Evolutionary conservation across 2,797 vertebrate species (phyloP).

Genomic region (Prionace glauca): DNA sequence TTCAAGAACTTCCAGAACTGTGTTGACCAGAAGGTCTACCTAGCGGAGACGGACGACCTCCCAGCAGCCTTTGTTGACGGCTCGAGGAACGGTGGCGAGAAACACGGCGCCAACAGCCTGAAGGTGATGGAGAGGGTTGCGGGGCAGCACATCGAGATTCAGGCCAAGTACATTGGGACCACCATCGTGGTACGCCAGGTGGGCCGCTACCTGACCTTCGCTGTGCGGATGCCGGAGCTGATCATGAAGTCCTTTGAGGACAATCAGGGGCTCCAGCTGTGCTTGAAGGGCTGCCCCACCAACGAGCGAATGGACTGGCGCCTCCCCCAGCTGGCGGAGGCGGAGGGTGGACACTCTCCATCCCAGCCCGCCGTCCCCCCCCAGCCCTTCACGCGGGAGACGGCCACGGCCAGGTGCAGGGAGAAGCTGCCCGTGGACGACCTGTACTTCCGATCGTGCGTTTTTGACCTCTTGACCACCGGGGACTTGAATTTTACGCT

Average conservation of each 20-base stretch:
- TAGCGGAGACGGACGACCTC: slow-evolving; percentile 86
- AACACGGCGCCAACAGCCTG: slow-evolving; percentile 81
- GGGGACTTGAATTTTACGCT: slow-evolving; percentile 95
- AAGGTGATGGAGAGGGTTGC: slow-evolving; percentile 85
- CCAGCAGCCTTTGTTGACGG: slow-evolving; percentile 85
- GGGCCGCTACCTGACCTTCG: slow-evolving; percentile 90
- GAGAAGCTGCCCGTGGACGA: slow-evolving; percentile 92
- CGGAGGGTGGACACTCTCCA: slow-evolving; percentile 47
- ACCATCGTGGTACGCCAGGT: slow-evolving; percentile 94
- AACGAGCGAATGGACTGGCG: slow-evolving; percentile 78
- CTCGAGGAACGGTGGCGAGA: slow-evolving; percentile 87
- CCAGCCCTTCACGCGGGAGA: slow-evolving; percentile 72
- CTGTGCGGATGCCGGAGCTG: slow-evolving; percentile 90
- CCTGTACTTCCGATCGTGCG: slow-evolving; percentile 93
- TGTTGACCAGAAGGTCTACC: slow-evolving; percentile 93
- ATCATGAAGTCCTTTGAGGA: slow-evolving; percentile 86
- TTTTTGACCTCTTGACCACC: slow-evolving; percentile 91
- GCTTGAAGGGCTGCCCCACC: slow-evolving; percentile 82
- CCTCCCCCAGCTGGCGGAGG: slow-evolving; percentile 61
- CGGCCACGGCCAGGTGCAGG: slow-evolving; percentile 81
- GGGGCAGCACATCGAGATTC: slow-evolving; percentile 91
- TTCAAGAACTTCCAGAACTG: slow-evolving; percentile 98
- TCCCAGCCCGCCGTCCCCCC: not conserved
- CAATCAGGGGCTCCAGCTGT: slow-evolving; percentile 87
- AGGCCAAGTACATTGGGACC: slow-evolving; percentile 91